Percentiles rank a stretch among this genome's conserved stretches.
Conservation (phyloP, 2,113 vertebrate species). For the Neoarius graeffei region DNA sequence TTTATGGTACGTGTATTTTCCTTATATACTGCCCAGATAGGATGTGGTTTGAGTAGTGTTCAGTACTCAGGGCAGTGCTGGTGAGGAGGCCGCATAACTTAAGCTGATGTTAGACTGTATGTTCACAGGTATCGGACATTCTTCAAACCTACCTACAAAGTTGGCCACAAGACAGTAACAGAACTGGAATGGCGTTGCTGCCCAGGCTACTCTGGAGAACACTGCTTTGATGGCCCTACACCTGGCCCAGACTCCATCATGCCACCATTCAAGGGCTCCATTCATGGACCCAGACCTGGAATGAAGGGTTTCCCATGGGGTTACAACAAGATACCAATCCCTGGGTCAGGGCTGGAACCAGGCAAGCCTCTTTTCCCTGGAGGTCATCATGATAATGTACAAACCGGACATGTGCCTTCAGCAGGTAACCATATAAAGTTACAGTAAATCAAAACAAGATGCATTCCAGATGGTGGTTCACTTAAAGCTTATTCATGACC, state of each 20-base stretch:
- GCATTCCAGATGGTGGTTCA: neutral
- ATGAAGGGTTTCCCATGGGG: slow-evolving; percentile 70
- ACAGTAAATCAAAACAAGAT: slow-evolving; percentile 66
- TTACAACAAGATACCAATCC: slow-evolving; percentile 54
- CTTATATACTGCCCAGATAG: neutral
- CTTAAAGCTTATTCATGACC: neutral
- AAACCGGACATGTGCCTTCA: slow-evolving; percentile 67
- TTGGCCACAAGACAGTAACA: slow-evolving; percentile 89
- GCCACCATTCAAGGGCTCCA: slow-evolving; percentile 75
- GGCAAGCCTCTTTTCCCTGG: slow-evolving; percentile 73
- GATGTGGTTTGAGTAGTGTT: neutral
- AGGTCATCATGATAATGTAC: slow-evolving; percentile 69
- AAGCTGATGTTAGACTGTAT: neutral
- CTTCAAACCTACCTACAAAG: slow-evolving; percentile 90
- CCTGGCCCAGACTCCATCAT: slow-evolving; percentile 71
- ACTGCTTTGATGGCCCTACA: slow-evolving; percentile 80
- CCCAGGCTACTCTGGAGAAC: slow-evolving; percentile 86
- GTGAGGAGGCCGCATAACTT: neutral
- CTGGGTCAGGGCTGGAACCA: slow-evolving; percentile 67
- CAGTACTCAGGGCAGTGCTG: neutral
- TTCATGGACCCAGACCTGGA: slow-evolving; percentile 70
- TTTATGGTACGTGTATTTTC: neutral
- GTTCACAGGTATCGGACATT: slow-evolving; percentile 86
- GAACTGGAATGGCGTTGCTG: slow-evolving; percentile 96
- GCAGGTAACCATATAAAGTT: slow-evolving; percentile 71